Base-by-base conservation (phyloP, 2,888 invertebrate species). In the Melieria omissa region DNA sequence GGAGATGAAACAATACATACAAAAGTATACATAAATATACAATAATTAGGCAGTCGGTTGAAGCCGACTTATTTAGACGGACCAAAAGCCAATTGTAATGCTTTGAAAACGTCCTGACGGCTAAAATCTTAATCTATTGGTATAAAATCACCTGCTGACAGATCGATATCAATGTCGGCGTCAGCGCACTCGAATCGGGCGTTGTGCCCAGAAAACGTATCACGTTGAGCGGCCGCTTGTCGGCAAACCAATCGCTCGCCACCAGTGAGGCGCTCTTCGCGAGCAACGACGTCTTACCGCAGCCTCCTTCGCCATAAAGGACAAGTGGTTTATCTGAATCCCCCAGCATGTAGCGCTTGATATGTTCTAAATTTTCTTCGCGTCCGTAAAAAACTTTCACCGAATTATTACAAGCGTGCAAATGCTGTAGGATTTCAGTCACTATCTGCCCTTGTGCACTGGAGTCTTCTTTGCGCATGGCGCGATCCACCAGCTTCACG, bases 161-260 rank as follows among this genome's bases (percentile, higher is more conserved):
- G 75, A 99, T 94, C 52, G 97, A 97, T 75, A 97, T 96, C 42
- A 99, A 90, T 0, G 98, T 94, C 0, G 98, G 98, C 0, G 97
- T 95, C 60, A 98, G 89, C 42, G 97, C 96, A 77, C 97, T 97
- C 77, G 97, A 97, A 86, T 98, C 98, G 1, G 99, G 98, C 10
- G 98, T 98, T 0, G 98, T 98, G 42, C 99, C 99, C 46, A 99
- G 90, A 86, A 98, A 99, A 74, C 98, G 89, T 71, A 98, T 91
- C 74, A 98, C 91, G 84, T 95, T 93, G 29, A 97, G 92, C 0
- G 98, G 97, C 66, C 92, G 91, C 1, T 91, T 91, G 0, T 91
- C 92, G 29, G 89, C 88, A 74, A 93, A 93, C 94, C 94, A 95
- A 63, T 89, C 90, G 52, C 89, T 90, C 8, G 92, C 89, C 0